Percentiles rank a stretch among this genome's conserved stretches.
Conservation (phyloP, 2,888 invertebrate species). For the Catonia carolina region DNA sequence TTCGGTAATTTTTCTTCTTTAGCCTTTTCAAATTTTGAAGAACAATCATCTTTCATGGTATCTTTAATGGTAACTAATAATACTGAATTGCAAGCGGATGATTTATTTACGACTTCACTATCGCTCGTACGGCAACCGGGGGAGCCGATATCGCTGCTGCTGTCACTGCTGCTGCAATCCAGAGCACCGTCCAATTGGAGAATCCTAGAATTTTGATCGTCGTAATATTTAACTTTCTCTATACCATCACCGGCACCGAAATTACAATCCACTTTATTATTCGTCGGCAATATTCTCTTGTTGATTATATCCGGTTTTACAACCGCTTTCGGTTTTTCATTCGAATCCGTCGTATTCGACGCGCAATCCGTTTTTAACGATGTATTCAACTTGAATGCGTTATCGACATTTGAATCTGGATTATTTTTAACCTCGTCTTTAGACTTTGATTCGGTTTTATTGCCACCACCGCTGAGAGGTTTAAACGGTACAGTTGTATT, state of each 20-base stretch:
- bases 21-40: too few species aligned
- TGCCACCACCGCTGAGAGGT: too few species aligned
- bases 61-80: slow-evolving; percentile 18
- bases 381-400: too few species aligned
- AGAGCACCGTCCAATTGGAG: slow-evolving; percentile 25
- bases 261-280: neutral
- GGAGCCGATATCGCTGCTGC: slow-evolving; percentile 9
- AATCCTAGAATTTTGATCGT: slow-evolving; percentile 11
- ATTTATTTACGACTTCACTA: neutral
- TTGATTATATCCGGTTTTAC: slow-evolving; percentile 5
- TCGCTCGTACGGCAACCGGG: slow-evolving; percentile 16
- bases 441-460: neutral
- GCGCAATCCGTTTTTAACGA: neutral
- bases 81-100: neutral
- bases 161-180: slow-evolving; percentile 10
- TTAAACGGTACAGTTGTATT: neutral
- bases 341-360: too few species aligned
- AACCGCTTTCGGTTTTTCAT: neutral
- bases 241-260: neutral
- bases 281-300: neutral
- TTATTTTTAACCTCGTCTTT: neutral
- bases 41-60: slow-evolving; percentile 1
- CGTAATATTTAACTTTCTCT: neutral
- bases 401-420: neutral
- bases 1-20: too few species aligned